Evolutionary conservation across 2,888 invertebrate species (phyloP), one percentile per base, ranked within the genome.

Genomic region (Meandrusa payeni): DNA sequence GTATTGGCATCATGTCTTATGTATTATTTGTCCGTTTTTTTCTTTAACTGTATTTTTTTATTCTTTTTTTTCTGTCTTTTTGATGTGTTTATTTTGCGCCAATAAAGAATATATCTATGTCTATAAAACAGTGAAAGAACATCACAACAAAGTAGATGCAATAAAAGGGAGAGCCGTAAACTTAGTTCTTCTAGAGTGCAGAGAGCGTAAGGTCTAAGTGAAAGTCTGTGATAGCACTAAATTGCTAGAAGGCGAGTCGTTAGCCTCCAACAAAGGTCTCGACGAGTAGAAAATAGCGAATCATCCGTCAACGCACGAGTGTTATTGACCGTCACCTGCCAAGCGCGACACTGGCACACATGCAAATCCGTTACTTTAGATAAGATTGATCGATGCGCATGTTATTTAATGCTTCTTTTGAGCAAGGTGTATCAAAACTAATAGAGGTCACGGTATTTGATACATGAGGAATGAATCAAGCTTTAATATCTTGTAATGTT

Each of bases 191-290:
- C 12, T 1, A 37, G 36, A 19, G 37, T 32, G 33, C 27, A 23
- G 27, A 22, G 29, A 23, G 58, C 62, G 64, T 57, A 11, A n/a
- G 22, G 68, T 60, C 65, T 59, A 57, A 69, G 77, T 75, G 83
- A 82, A 85, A 82, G 79, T 57, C 59, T 62, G 64, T 66, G 72
- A 76, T 75, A 76, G 66, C 64, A 72, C 73, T 76, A 76, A 78
- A 82, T 79, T 70, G 69, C 77, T 71, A 58, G 56, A 52, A 67
- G 71, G 64, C 57, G 59, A 55, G 61, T 64, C 63, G 66, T 70
- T 61, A 61, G 26, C 61, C 54, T 43, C 32, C 33, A 40, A 52
- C 55, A 50, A 55, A 54, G 46, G 43, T 32, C 33, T 23, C 46
- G 44, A 47, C 55, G 59, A 51, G 54, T 57, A 57, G 58, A 55